phyloP scores from a whole-genome alignment of 2,113 vertebrate genomes.

The Grus americana region DNA sequence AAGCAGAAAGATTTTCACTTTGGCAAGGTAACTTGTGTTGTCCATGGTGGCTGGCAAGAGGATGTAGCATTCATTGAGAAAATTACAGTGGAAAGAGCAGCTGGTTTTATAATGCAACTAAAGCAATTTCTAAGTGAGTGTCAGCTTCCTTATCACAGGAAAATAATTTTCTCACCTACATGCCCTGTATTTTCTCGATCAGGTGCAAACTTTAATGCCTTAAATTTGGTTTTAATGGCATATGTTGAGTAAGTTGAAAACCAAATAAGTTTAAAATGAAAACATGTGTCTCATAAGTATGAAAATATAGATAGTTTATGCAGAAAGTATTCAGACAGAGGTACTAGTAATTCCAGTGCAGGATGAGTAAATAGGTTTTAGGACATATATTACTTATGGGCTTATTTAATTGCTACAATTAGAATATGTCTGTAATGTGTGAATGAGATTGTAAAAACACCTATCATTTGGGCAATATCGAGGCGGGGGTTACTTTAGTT shows the following conservation, averaged over 20 bases:
- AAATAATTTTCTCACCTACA: not conserved
- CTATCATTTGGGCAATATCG: not conserved
- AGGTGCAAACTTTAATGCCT: not conserved
- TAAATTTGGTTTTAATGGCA: not conserved
- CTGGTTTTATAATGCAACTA: not conserved
- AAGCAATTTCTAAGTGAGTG: not conserved
- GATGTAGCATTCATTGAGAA: not conserved
- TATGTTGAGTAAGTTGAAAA: not conserved
- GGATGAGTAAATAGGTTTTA: not conserved
- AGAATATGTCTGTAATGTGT: too few species aligned
- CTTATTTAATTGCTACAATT: not conserved
- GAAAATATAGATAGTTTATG: not conserved
- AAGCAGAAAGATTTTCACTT: not conserved
- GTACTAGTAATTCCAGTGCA: not conserved
- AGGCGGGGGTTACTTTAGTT: not conserved
- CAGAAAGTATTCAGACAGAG: not conserved
- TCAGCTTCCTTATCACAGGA: not conserved
- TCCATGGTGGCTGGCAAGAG: not conserved
- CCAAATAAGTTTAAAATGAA: not conserved
- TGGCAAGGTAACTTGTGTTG: not conserved
- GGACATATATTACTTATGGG: too few species aligned
- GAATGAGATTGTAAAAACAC: not conserved
- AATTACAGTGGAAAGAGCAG: not conserved
- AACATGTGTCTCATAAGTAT: not conserved
- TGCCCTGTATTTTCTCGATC: not conserved